These are phyloP conservation scores for Theretra japonica DNA, from an alignment of 2,888 invertebrate species.

Conservation along the genomic window DNA sequence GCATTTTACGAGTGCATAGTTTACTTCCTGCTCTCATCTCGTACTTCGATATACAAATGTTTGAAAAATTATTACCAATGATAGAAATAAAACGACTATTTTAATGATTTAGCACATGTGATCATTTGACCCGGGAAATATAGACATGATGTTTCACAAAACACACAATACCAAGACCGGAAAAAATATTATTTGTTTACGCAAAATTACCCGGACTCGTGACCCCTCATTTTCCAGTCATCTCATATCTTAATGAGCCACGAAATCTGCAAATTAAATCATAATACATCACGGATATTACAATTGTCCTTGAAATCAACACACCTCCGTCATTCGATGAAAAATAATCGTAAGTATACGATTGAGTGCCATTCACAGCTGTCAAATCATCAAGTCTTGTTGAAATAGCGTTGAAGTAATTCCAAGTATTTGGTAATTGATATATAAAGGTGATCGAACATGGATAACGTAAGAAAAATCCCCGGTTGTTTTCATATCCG, in stretches of 20 bases:
- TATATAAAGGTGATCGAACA: not conserved
- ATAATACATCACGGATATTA: not conserved
- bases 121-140: no score
- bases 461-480: not conserved
- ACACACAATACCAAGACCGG: no score
- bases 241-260: no score
- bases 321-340: not conserved
- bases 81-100: no score
- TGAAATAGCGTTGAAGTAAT: conserved; percentile 2
- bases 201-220: no score
- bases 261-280: not conserved
- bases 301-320: not conserved
- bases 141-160: no score
- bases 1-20: not conserved
- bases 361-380: not conserved
- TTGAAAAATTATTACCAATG: no score
- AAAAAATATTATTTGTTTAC: no score
- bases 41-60: no score
- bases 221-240: no score
- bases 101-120: no score
- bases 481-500: not conserved
- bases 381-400: not conserved
- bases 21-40: no score
- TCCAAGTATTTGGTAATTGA: not conserved
- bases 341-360: not conserved